Percentiles rank a stretch among this genome's conserved stretches.
Evolutionary conservation across 1,140 invertebrate genomes (phyloP).

Genomic region (Lepidurus couesii): DNA sequence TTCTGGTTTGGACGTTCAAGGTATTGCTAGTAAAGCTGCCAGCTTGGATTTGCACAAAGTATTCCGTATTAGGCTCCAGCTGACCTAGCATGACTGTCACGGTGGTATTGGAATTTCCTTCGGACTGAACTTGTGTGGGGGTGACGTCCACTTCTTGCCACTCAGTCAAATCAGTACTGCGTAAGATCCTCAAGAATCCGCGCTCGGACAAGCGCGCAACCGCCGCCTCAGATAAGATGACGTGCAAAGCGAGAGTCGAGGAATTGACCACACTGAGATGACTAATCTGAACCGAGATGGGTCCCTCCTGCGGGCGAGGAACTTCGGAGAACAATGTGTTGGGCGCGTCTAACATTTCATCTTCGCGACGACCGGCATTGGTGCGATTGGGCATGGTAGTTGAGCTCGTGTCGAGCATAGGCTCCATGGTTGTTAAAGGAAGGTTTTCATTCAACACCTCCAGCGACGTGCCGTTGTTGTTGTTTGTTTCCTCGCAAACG

Average conservation of each 20-base stretch:
- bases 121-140: slow-evolving; percentile 1
- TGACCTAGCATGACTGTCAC: slow-evolving; percentile 1
- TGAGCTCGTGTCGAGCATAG: neutral
- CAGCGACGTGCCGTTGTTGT: slow-evolving; percentile 54
- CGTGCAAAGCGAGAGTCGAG: neutral
- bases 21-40: slow-evolving; percentile 20
- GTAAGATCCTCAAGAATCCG: slow-evolving; percentile 20
- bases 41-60: slow-evolving; percentile 11
- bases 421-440: slow-evolving; percentile 32
- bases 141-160: slow-evolving; percentile 22
- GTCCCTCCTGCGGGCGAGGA: neutral
- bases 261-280: neutral
- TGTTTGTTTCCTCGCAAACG: slow-evolving; percentile 69
- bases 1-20: slow-evolving; percentile 21
- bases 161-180: slow-evolving; percentile 24
- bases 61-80: slow-evolving; percentile 4
- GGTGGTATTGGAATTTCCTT: slow-evolving; percentile 6
- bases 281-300: neutral
- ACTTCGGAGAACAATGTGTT: neutral
- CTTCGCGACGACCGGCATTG: neutral
- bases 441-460: slow-evolving; percentile 34
- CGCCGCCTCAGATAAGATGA: neutral
- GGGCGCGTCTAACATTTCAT: neutral
- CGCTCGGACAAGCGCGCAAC: neutral
- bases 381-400: neutral